Base-by-base conservation (phyloP, 2,113 vertebrate species). In the Zosterops japonicus region DNA sequence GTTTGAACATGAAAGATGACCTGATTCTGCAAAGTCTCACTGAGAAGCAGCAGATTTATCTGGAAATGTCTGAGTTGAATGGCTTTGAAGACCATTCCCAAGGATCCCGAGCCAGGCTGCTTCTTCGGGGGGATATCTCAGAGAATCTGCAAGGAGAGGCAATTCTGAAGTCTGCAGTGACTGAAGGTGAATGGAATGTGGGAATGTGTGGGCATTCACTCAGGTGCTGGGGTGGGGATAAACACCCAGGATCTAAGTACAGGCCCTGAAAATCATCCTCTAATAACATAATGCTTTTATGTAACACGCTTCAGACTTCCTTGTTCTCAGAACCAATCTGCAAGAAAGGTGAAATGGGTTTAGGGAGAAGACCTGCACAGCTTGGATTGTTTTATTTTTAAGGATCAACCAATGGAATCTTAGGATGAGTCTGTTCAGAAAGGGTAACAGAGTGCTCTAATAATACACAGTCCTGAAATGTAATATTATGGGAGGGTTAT, bases 1-100 rank as follows among this genome's bases (percentile, higher is more conserved):
- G 98, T 17, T 96, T 99, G 88, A 98, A 89, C 50, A 39, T 92
- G 90, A 99, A 98, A 89, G 99, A 99, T 63, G 92, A 98, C 3
- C 97, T 98, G 94, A 98, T 99, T 4, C 20, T 94, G 4, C 98
- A 98, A 86, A 98, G 97, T 46, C 98, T 99, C 2, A 92, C 74
- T 4, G 99, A 99, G 96, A 99, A 99, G 97, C 98, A 99, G 36
- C 99, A 99, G 96, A 98, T 99, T 92, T 99, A 99, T 96, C 96
- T 98, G 8, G 99, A 99, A 50, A 98, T 99, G 98, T 97, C 98
- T 0, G 98, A 98, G 84, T 93, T 98, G 70, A 94, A 94, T 2
- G 98, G 98, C 8, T 94, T 98, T 17, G 99, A 99, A 76, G 98
- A 99, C 13, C 7, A 84, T 5, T 63, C 87, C 44, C 96, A 93